Base-by-base conservation (phyloP, 1,140 invertebrate genomes). In the Spodoptera frugiperda region DNA sequence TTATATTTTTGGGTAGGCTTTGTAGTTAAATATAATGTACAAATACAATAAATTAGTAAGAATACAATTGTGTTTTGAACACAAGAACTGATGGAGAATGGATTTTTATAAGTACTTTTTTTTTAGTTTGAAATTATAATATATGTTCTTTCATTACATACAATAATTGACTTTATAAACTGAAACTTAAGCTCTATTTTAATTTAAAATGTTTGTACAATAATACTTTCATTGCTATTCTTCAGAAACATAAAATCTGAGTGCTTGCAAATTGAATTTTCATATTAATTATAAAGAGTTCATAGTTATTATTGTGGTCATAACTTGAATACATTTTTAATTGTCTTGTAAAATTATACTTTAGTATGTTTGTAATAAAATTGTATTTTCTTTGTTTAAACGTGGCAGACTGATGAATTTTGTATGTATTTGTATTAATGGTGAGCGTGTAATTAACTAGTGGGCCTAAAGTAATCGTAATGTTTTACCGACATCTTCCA, bases 21-120 rank as follows among this genome's bases (percentile, higher is more conserved):
- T n/a, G 17, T 11, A 53, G 33, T 72, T 72, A 46, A 25, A 39
- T 39, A 25, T 46, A 72, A 55, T 72, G 30, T 55, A 72, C 51
- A 57, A 72, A 72, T 72, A 72, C 53, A 72, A 72, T 72, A 72
- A 72, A 57, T 72, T 72, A 57, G 68, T 57, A 57, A 8, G 53
- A 57, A 57, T 19, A 57, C 17, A 53, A 53, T 49, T 25, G 70
- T 72, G 70, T 72, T 72, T 57, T 72, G 70, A 57, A 72, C 53
- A 55, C 51, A 72, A 72, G 51, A 57, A 72, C 70, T 72, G 70
- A 72, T 25, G 51, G 51, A 6, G 6, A 57, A 72, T 21, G 53
- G 53, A 39, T 46, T 68, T 46, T 49, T 67, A 49, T 25, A 4
- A 46, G 46, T 67, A 15, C 25, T 49, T 61, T 67, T 49, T 49